phyloP scores from a whole-genome alignment of 2,888 invertebrate genomes.

The Tolmerus cingulatus region DNA sequence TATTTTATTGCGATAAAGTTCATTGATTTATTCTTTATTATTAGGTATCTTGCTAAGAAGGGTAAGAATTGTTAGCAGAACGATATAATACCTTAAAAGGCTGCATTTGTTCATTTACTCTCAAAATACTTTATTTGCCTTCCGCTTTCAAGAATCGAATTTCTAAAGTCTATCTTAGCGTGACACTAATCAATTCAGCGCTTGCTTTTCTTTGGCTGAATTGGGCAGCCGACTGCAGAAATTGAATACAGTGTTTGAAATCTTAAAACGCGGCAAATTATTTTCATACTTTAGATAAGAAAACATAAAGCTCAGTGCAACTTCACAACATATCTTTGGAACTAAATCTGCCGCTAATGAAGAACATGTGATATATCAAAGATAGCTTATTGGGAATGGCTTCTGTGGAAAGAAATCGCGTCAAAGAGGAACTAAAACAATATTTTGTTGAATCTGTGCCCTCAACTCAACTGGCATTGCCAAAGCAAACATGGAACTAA shows the following conservation, averaged over 20 bases:
- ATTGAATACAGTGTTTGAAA: too few species aligned
- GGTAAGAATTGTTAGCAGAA: neutral
- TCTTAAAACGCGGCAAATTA: too few species aligned
- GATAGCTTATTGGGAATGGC: neutral
- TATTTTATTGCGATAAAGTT: neutral
- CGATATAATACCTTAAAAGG: too few species aligned
- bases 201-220: too few species aligned
- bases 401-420: neutral
- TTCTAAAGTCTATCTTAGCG: too few species aligned
- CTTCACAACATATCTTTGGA: neutral
- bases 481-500: slow-evolving; percentile 40
- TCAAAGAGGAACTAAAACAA: neutral
- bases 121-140: too few species aligned
- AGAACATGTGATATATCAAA: neutral
- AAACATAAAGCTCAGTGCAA: neutral
- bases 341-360: neutral
- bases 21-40: neutral
- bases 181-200: too few species aligned
- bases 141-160: too few species aligned
- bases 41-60: neutral
- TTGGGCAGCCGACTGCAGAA: too few species aligned
- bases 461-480: neutral
- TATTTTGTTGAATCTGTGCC: slow-evolving; percentile 3
- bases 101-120: too few species aligned
- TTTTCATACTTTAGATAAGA: too few species aligned